phyloP scores from a whole-genome alignment of 2,113 vertebrate genomes.

The Epinephelus lanceolatus region DNA sequence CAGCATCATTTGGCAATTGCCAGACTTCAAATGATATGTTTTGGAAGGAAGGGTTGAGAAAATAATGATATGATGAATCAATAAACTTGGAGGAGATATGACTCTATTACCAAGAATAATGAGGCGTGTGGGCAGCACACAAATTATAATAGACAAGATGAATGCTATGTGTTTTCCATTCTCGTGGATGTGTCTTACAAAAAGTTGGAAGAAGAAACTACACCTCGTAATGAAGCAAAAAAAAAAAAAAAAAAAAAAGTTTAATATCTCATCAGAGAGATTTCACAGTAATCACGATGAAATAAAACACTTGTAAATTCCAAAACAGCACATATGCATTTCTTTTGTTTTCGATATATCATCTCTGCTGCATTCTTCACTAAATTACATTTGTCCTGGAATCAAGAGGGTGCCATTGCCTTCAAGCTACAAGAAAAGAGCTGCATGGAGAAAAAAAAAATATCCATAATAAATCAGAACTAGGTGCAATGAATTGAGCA shows the following conservation, averaged over 20 bases:
- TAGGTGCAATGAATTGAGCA: constrained; percentile 10
- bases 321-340: background rate
- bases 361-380: background rate
- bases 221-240: constrained; percentile 9
- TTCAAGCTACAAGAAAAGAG: background rate
- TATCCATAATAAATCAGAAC: constrained; percentile 43
- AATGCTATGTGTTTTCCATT: constrained; percentile 26
- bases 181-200: background rate
- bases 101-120: constrained; percentile 58
- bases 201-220: background rate
- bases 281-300: constrained; percentile 15
- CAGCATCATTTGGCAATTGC: background rate
- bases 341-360: background rate
- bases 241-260: background rate
- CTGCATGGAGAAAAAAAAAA: background rate
- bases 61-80: constrained; percentile 63
- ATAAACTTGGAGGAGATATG: constrained; percentile 37
- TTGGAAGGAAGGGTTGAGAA: constrained; percentile 24
- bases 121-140: constrained; percentile 40
- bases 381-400: background rate
- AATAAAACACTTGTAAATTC: background rate
- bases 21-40: constrained; percentile 38
- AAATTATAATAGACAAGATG: constrained; percentile 39
- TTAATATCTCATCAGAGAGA: background rate
- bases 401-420: constrained; percentile 20